A percentile compares a stretch with the other conserved stretches of the same genome.
These are phyloP conservation scores for Itoplectis maculator DNA, from an alignment of 2,888 invertebrate species.

Conservation along the genomic window DNA sequence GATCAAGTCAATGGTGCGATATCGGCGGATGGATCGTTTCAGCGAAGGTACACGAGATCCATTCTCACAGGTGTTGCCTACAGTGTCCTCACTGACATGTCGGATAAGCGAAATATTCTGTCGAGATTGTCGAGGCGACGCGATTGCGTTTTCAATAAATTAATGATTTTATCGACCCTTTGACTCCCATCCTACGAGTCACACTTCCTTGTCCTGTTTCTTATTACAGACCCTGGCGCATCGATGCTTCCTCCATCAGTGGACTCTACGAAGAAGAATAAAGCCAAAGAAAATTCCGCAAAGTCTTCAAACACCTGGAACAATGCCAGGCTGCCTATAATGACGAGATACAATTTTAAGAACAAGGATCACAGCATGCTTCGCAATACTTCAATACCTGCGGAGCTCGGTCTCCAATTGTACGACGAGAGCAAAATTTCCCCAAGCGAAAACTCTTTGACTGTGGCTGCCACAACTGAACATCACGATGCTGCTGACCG, in stretches of 20 bases:
- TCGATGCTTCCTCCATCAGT: conserved; percentile 50
- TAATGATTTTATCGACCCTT: background rate
- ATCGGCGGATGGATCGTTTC: conserved; percentile 68
- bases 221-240: conserved; percentile 37
- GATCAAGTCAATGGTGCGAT: conserved; percentile 79
- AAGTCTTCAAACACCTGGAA: conserved; percentile 78
- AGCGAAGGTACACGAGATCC: conserved; percentile 71
- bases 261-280: conserved; percentile 71
- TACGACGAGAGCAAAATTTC: conserved; percentile 48
- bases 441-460: background rate
- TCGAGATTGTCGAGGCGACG: background rate
- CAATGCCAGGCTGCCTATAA: conserved; percentile 79
- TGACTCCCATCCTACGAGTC: background rate
- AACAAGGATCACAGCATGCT: conserved; percentile 68
- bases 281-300: conserved; percentile 69
- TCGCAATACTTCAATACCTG: conserved; percentile 60
- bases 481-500: background rate
- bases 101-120: background rate
- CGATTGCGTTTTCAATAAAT: background rate
- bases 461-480: too few species aligned
- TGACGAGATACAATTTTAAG: conserved; percentile 76
- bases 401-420: conserved; percentile 66
- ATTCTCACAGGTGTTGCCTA: conserved; percentile 3
- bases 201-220: background rate
- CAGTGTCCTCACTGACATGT: conserved; percentile 35